A percentile compares a stretch with the other conserved stretches of the same genome.
These are phyloP conservation scores for Enteromius paludinosus DNA, from an alignment of 2,797 vertebrate species.

Conservation along the genomic window DNA sequence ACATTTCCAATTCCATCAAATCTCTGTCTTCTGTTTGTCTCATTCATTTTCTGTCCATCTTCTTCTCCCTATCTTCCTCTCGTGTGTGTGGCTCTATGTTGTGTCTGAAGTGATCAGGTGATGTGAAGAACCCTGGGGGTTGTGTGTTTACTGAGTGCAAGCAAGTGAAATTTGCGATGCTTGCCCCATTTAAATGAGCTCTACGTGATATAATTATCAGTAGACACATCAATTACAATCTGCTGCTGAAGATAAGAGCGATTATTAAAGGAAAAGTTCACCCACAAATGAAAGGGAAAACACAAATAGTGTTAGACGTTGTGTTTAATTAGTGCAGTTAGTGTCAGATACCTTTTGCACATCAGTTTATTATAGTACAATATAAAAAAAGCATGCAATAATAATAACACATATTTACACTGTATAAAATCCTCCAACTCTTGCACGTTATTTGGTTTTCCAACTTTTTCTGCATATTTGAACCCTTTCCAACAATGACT, in stretches of 20 bases:
- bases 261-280: constrained; percentile 74
- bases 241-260: constrained; percentile 73
- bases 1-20: constrained; percentile 42
- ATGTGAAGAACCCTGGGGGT: constrained; percentile 68
- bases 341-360: not conserved
- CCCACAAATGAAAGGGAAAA: not conserved
- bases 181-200: constrained; percentile 59
- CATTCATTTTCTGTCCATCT: constrained; percentile 15
- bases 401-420: not conserved
- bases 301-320: not conserved
- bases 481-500: too few species aligned
- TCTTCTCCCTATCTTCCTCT: constrained; percentile 40
- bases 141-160: constrained; percentile 53
- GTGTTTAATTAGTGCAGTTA: not conserved
- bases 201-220: constrained; percentile 75
- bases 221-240: constrained; percentile 74
- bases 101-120: constrained; percentile 72
- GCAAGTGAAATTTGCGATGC: constrained; percentile 53
- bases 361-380: too few species aligned
- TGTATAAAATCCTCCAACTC: too few species aligned
- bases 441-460: too few species aligned
- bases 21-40: constrained; percentile 35
- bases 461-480: too few species aligned
- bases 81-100: constrained; percentile 54
- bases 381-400: not conserved